Base-by-base conservation (phyloP, 1,140 invertebrate genomes). In the Euura lappo region DNA sequence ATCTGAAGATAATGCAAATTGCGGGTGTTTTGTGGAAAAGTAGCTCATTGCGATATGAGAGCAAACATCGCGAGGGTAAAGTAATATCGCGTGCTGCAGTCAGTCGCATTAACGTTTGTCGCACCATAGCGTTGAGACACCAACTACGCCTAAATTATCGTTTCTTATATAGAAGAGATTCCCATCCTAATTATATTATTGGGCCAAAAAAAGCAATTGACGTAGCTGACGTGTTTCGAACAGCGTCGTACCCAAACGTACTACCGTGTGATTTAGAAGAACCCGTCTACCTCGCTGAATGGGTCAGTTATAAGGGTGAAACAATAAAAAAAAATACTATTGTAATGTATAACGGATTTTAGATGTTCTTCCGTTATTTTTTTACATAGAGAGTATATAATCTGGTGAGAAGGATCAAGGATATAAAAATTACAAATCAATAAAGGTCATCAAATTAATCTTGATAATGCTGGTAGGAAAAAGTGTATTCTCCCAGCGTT, bases 11-110 rank as follows among this genome's bases (percentile, higher is more conserved):
- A 6, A 77, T 77, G 74, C 10, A 71, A 68, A 45, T 68, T 13
- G 72, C 74, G 10, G 72, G 76, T 2, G 65, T 69, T 64, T 45
- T 75, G 7, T 75, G 72, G 72, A 70, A 73, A 44, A 68, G 75
- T 70, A 64, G 74, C 72, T 77, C 72, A 6, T 70, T 77, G 2
- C 68, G 68, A 46, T 68, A 47, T 8, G 74, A 77, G 71, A 74
- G 72, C 71, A 77, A 77, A 69, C 72, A 77, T 65, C 68, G 65
- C 11, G 72, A 75, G 69, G 65, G 64, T 3, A 77, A 77, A 68
- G 69, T 67, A 69, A 69, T 75, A 44, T 71, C 76, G 5, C 28
- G 42, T 45, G 44, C 47, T 13, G n/a, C 76, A 28, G 42, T 75
- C 4, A 75, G 72, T 67, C 68, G 76, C 10, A 46, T 74, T 28